phyloP scores from a whole-genome alignment of 2,888 invertebrate species.

The Aspidapion aeneum region DNA sequence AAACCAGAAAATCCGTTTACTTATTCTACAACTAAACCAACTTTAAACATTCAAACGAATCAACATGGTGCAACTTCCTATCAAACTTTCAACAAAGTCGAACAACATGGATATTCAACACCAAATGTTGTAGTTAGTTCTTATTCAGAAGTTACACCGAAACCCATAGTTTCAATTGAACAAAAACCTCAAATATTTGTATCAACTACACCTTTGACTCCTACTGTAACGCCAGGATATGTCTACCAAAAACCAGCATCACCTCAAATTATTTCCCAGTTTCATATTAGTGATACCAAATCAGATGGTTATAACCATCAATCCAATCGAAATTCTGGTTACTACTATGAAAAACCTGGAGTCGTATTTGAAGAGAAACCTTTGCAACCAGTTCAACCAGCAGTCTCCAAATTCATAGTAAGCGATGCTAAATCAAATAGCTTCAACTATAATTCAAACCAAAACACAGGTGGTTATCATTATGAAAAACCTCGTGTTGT shows the following conservation, averaged over 20 bases:
- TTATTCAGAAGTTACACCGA: constrained; percentile 16
- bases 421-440: constrained; percentile 12
- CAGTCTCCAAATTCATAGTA: constrained; percentile 14
- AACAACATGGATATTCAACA: neutral
- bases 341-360: constrained; percentile 40
- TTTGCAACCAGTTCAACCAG: constrained; percentile 6
- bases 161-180: constrained; percentile 18
- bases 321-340: constrained; percentile 30
- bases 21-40: neutral
- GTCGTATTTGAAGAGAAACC: constrained; percentile 45
- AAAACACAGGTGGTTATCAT: constrained; percentile 36
- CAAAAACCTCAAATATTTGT: constrained; percentile 22
- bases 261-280: constrained; percentile 18
- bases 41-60: neutral
- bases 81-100: neutral
- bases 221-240: constrained; percentile 14
- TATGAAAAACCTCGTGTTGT: constrained; percentile 40
- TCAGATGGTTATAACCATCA: constrained; percentile 2
- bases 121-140: neutral
- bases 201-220: constrained; percentile 21
- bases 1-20: neutral
- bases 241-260: constrained; percentile 29
- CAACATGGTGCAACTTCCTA: neutral
- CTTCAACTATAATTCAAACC: constrained; percentile 4
- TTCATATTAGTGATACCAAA: constrained; percentile 14